A percentile compares a stretch with the other conserved stretches of the same genome.
phyloP scores from a whole-genome alignment of 1,140 invertebrate genomes.

The Diploscapter pachys region DNA sequence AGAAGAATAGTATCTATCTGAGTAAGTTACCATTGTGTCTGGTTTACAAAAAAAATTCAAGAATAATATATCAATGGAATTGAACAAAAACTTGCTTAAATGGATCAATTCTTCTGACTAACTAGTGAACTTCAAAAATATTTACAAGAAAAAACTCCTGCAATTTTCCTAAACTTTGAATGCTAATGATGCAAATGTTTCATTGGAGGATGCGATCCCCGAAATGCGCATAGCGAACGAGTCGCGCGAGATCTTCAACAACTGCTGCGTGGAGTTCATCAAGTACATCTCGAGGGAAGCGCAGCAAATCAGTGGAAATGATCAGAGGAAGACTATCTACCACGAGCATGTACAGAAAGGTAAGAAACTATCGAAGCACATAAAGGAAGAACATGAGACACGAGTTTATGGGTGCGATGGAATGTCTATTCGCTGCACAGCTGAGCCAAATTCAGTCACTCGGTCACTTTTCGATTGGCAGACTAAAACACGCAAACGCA shows the following conservation, averaged over 20 bases:
- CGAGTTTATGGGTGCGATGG: neutral
- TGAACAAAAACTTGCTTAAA: too few species aligned
- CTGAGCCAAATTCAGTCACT: neutral
- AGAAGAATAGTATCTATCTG: too few species aligned
- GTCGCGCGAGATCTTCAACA: conserved; percentile 52
- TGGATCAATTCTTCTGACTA: too few species aligned
- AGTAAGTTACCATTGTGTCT: too few species aligned
- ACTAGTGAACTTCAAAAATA: too few species aligned
- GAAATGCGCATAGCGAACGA: conserved; percentile 58
- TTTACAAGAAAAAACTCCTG: too few species aligned
- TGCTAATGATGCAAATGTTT: too few species aligned
- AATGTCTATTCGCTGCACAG: neutral
- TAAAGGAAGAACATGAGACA: neutral
- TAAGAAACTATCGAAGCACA: neutral
- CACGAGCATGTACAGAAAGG: conserved; percentile 57
- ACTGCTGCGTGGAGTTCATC: conserved; percentile 56
- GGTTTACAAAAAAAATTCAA: too few species aligned
- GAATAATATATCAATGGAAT: too few species aligned
- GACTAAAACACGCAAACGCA: too few species aligned
- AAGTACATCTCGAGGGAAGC: conserved; percentile 53
- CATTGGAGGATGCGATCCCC: conserved; percentile 45
- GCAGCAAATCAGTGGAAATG: conserved; percentile 50
- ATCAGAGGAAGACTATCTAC: conserved; percentile 58
- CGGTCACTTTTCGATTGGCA: too few species aligned
- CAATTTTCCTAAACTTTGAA: neutral